Percentiles rank a stretch among this genome's conserved stretches.
These are phyloP conservation scores for Datnioides undecimradiatus DNA, from an alignment of 2,113 vertebrate species.

Conservation along the genomic window DNA sequence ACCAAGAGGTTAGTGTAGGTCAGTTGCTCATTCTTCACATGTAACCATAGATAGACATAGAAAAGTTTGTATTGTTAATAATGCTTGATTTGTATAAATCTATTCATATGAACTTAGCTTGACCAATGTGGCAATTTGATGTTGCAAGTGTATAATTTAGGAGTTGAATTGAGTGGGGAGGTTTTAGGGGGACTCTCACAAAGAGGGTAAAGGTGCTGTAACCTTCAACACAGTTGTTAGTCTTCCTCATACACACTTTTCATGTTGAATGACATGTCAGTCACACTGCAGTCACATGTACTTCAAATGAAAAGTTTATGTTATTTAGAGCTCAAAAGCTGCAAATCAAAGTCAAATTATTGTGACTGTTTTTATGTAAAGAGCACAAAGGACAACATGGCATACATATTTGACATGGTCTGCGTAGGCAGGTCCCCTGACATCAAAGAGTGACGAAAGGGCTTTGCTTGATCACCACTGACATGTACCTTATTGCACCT, in stretches of 20 bases:
- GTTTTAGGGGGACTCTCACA: background rate
- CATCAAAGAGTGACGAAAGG: slow-evolving; percentile 28
- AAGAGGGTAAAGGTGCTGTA: background rate
- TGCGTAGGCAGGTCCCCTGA: background rate
- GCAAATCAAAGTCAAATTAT: background rate
- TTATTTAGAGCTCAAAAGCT: background rate
- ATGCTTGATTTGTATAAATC: background rate
- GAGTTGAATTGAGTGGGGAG: background rate
- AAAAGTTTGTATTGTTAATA: background rate
- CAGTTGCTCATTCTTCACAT: background rate
- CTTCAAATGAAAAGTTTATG: slow-evolving; percentile 3
- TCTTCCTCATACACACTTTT: background rate
- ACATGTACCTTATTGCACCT: background rate
- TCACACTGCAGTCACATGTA: slow-evolving; percentile 3
- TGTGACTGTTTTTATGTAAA: slow-evolving; percentile 26
- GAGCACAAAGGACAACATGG: slow-evolving; percentile 4
- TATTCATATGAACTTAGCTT: background rate
- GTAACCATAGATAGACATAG: background rate
- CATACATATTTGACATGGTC: slow-evolving; percentile 12
- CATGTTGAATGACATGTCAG: background rate
- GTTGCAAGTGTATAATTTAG: too few relatives aligned
- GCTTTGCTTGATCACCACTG: slow-evolving; percentile 13
- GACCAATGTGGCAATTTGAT: too few relatives aligned
- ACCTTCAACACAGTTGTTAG: too few relatives aligned
- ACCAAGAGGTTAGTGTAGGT: background rate